Conservation (phyloP, 2,797 vertebrate genomes). For the Scolopax bukidnonensis region DNA sequence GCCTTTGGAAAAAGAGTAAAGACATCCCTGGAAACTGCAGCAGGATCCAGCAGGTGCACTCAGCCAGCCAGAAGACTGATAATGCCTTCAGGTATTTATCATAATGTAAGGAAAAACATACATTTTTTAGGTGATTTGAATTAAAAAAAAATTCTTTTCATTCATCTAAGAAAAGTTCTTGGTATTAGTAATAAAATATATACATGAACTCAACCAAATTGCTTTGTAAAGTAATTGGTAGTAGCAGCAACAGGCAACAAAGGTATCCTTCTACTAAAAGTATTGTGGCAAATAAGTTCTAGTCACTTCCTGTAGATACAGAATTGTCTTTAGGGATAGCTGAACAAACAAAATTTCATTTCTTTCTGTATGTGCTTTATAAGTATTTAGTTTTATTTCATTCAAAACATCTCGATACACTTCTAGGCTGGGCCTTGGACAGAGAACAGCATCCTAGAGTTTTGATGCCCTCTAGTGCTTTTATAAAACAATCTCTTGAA, state of each 20-base stretch:
- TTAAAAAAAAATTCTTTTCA: background rate
- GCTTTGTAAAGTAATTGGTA: background rate
- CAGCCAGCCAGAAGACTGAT: background rate
- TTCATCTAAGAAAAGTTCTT: background rate
- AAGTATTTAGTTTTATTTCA: background rate
- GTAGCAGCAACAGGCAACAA: background rate
- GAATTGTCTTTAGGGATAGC: background rate
- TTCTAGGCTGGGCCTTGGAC: background rate
- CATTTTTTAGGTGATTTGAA: constrained; percentile 20
- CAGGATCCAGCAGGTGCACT: background rate
- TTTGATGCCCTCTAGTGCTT: constrained; percentile 68
- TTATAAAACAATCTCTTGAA: background rate
- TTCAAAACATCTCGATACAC: background rate
- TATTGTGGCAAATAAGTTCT: background rate
- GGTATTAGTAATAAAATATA: background rate
- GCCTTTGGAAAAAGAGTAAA: constrained; percentile 78
- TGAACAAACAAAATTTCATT: background rate
- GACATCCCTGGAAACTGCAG: background rate
- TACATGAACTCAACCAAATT: background rate
- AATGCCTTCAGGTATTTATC: constrained; percentile 64
- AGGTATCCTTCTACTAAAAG: background rate
- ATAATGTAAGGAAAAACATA: background rate
- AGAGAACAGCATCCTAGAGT: background rate
- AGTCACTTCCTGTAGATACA: background rate
- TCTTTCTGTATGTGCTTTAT: background rate